Conservation (phyloP, 30 jellyfish, hydroid and myxozoan genomes). For the Pseudorhiza aurosa region DNA sequence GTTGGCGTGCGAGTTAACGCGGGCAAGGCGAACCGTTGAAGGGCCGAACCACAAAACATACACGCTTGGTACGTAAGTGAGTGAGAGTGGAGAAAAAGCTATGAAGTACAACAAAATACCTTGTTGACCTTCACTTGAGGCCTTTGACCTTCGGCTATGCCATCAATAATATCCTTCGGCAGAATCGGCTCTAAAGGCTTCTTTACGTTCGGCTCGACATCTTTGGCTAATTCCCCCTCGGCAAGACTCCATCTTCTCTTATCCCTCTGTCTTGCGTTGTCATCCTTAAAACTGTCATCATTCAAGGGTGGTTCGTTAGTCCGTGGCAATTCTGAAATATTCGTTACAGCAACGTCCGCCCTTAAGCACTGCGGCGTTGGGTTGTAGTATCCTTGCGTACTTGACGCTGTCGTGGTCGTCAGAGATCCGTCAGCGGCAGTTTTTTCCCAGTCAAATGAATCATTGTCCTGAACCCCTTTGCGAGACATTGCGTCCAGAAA, state of each 20-base stretch:
- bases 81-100: too few relatives aligned
- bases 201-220: background rate
- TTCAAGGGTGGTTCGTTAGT: slow-evolving; percentile 79
- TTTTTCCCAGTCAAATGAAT: slow-evolving; percentile 98
- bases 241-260: slow-evolving; percentile 79
- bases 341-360: slow-evolving; percentile 89
- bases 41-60: too few relatives aligned
- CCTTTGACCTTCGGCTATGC: slow-evolving; percentile 41
- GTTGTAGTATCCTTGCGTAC: slow-evolving; percentile 76
- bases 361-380: slow-evolving; percentile 92
- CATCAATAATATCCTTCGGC: slow-evolving; percentile 42
- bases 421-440: slow-evolving; percentile 85
- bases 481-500: slow-evolving; percentile 86
- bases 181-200: slow-evolving; percentile 6
- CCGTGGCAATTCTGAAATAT: slow-evolving; percentile 94
- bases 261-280: slow-evolving; percentile 39
- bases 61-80: too few relatives aligned
- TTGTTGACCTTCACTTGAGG: slow-evolving; percentile 41
- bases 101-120: background rate
- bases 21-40: too few relatives aligned
- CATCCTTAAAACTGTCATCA: slow-evolving; percentile 90
- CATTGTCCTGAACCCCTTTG: slow-evolving; percentile 79
- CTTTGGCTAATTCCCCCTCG: slow-evolving; percentile 45
- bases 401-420: slow-evolving; percentile 91
- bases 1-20: too few relatives aligned